A percentile compares a stretch with the other conserved stretches of the same genome.
phyloP scores from a whole-genome alignment of 2,888 invertebrate species.

The Drosophila picticornis region DNA sequence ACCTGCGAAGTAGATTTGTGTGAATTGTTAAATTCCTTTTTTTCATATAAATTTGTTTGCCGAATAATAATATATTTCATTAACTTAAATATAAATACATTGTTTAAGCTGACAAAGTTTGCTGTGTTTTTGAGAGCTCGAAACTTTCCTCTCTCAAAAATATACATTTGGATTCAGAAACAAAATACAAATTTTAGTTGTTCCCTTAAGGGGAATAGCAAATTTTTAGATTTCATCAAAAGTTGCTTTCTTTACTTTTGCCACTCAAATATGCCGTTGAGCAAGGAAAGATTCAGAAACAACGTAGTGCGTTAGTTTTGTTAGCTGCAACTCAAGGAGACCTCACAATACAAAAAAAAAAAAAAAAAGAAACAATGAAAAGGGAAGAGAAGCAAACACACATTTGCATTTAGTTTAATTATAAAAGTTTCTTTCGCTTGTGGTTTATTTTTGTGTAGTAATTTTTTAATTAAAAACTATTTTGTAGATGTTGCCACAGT shows the following conservation, averaged over 20 bases:
- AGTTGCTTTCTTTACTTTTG: slow-evolving; percentile 5
- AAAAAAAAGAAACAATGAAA: not conserved
- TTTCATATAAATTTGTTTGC: not conserved
- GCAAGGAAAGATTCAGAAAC: slow-evolving; percentile 11
- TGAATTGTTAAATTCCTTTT: not conserved
- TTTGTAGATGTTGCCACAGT: slow-evolving; percentile 67
- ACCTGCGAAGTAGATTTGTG: not conserved
- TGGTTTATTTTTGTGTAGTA: slow-evolving; percentile 55
- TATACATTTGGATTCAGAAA: not conserved
- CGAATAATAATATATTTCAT: not conserved
- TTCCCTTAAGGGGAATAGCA: not conserved
- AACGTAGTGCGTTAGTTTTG: slow-evolving; percentile 20
- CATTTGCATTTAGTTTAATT: slow-evolving; percentile 81
- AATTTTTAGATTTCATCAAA: not conserved
- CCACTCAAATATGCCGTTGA: slow-evolving; percentile 8
- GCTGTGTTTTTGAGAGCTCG: not conserved
- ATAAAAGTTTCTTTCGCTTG: slow-evolving; percentile 68
- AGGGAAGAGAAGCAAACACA: slow-evolving; percentile 33
- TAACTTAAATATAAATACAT: not conserved
- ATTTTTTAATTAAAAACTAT: slow-evolving; percentile 81
- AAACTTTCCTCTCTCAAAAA: not conserved
- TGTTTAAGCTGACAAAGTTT: not conserved
- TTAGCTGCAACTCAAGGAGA: slow-evolving; percentile 23
- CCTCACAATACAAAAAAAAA: slow-evolving; percentile 24
- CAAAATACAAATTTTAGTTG: not conserved